Evolutionary conservation across 2,888 invertebrate species (phyloP), one percentile per base, ranked within the genome.

Genomic region (Smittia aterrima): DNA sequence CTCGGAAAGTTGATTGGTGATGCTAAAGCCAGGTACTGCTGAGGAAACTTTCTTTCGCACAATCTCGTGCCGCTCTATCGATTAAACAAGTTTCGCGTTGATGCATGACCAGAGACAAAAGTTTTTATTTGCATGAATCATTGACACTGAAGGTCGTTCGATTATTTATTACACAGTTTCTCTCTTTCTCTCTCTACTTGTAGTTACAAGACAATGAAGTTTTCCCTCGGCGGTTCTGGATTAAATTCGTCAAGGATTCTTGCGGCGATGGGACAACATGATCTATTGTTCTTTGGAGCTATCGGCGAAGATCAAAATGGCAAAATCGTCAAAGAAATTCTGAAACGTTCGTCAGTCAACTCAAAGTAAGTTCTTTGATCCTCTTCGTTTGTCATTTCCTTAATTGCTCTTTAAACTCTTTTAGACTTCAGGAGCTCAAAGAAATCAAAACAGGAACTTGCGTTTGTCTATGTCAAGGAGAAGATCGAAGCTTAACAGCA

Each of bases 181-280:
- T 58, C 18, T 58, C 16, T 58, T 18, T 58, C 20, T n/a, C n/a
- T n/a, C n/a, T n/a, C 53, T n/a, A 7, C 16, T 58, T 58, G 20
- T 76, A 82, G 82, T 3, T 79, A 77, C 67, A 76, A 78, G 38
- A 74, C 66, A 66, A 41, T 66, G 11, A 66, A 74, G 41, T 76
- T 77, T 58, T 79, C 78, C 41, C 77, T 82, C 11, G 86, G 86
- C 6, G 86, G 86, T 1, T 83, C 85, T 25, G 83, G 83, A 9
- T 82, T 86, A 76, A 86, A 86, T 77, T 84, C 86, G 0, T 77
- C 83, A 4, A 80, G 85, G 74, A 83, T 86, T 66, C 79, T 86
- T 38, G 68, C 64, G 24, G 38, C 32, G 7, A 20, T 76, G n/a
- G 66, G 70, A 13, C 75, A 81, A 79, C 77, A 81, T 75, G 84